Evolutionary conservation across 2,888 invertebrate genomes (phyloP), one percentile per base, ranked within the genome.

Genomic region (Leucoma salicis): DNA sequence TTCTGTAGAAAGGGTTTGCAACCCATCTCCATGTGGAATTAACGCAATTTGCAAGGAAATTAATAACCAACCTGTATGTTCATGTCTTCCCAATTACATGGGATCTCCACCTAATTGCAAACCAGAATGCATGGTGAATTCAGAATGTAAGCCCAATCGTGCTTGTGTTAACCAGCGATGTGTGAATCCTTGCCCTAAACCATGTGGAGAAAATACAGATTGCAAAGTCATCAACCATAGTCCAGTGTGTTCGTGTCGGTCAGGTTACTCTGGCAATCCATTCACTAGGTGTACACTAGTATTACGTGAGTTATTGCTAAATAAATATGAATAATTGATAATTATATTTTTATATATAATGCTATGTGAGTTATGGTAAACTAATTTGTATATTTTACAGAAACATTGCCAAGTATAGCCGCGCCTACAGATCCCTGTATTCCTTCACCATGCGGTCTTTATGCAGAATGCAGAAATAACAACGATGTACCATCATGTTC

Each of bases 11-110:
- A 78, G 93, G 65, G 93, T 94, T 4, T 96, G 96, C 65, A 90
- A 91, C 63, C 95, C 95, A 32, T 93, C 94, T 2, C 92, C 93
- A 5, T 96, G 95, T 78, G 95, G 95, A 25, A 58, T 83, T 1
- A 94, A 94, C 74, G 92, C 95, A 6, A 91, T 94, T 54, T 96
- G 96, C 70, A 92, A 91, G 51, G 94, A 94, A 78, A 74, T 93
- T 27, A 94, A 95, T 63, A 90, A 84, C 34, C 93, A 94, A 75
- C 93, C 93, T 0, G 92, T 94, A 31, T 95, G 95, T 70, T 93
- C 94, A 24, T 95, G 95, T 69, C 79, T 93, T 35, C 87, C 91
- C 6, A 91, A 91, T 62, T 93, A 93, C 59, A 87, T 93, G 42
- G 94, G 94, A 35, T 90, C 90, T 51, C 94, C 93, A 31, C 93